Percentiles rank a stretch among this genome's conserved stretches.
These are phyloP conservation scores for Mirza zaza DNA, from an alignment of 2,113 vertebrate species.

Conservation along the genomic window DNA sequence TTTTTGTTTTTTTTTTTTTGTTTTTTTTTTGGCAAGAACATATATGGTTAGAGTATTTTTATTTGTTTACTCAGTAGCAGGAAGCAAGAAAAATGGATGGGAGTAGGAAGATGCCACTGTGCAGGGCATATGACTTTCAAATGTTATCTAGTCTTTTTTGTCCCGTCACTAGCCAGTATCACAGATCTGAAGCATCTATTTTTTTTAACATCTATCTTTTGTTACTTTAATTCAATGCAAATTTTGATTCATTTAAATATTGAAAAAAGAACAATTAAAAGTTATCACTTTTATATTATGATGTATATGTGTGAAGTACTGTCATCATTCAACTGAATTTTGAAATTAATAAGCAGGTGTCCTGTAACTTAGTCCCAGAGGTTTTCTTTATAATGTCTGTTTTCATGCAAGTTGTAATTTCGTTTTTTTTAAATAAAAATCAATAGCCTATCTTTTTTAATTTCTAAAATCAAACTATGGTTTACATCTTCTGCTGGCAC, in stretches of 20 bases:
- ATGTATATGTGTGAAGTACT: background rate
- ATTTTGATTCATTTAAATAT: background rate
- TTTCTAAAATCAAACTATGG: conserved; percentile 71
- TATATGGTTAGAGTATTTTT: background rate
- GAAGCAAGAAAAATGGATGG: background rate
- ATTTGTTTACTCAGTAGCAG: background rate
- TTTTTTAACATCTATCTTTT: background rate
- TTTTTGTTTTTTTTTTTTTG: background rate
- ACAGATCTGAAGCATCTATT: background rate
- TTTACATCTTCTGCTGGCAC: conserved; percentile 65
- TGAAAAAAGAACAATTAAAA: background rate
- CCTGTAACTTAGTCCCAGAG: conserved; percentile 59
- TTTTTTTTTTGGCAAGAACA: background rate
- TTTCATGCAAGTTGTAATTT: conserved; percentile 68
- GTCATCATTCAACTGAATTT: background rate
- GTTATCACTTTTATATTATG: background rate
- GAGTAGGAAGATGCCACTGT: background rate
- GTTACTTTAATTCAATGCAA: background rate
- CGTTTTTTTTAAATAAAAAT: conserved; percentile 72
- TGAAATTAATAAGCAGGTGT: background rate
- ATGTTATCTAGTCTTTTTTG: background rate
- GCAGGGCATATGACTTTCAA: background rate
- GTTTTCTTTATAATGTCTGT: conserved; percentile 54
- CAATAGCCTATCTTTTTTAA: conserved; percentile 73
- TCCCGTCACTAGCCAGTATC: background rate